These are phyloP conservation scores for Sitodiplosis mosellana DNA, from an alignment of 1,140 invertebrate genomes.

Conservation along the genomic window DNA sequence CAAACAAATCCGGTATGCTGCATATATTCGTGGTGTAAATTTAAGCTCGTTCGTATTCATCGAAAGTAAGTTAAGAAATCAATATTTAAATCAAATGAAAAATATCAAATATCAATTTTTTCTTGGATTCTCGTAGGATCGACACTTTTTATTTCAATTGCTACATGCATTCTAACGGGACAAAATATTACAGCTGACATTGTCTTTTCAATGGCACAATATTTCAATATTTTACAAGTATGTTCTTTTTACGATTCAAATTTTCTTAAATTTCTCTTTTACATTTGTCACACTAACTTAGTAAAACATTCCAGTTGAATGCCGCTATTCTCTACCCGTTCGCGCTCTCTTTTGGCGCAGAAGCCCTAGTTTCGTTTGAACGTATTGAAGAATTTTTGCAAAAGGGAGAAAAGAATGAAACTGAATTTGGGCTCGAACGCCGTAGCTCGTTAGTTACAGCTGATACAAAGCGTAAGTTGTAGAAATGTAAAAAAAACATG, in stretches of 20 bases:
- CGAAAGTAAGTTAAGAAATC: no score
- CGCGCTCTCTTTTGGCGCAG: constrained; percentile 43
- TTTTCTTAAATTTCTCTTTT: no score
- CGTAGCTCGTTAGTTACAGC: not conserved
- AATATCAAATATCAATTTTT: not conserved
- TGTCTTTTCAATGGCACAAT: constrained; percentile 49
- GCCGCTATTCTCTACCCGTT: constrained; percentile 53
- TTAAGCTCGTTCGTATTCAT: constrained; percentile 27
- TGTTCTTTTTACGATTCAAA: constrained; percentile 5
- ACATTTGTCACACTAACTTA: not conserved
- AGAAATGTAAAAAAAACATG: constrained; percentile 4
- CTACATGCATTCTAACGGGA: constrained; percentile 45
- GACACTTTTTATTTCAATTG: constrained; percentile 51
- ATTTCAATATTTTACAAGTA: constrained; percentile 45
- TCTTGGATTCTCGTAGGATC: constrained; percentile 42
- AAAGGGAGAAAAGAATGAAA: constrained; percentile 34
- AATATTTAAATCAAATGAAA: no score
- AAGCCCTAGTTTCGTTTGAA: constrained; percentile 45
- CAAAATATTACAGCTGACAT: constrained; percentile 46
- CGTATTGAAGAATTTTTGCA: constrained; percentile 42
- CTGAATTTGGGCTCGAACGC: constrained; percentile 8
- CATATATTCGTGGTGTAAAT: constrained; percentile 51
- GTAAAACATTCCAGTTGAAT: constrained; percentile 23
- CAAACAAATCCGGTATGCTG: constrained; percentile 40
- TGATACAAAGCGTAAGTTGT: no score